Evolutionary conservation across 2,888 invertebrate species (phyloP).

Genomic region (Stramonita haemastoma): DNA sequence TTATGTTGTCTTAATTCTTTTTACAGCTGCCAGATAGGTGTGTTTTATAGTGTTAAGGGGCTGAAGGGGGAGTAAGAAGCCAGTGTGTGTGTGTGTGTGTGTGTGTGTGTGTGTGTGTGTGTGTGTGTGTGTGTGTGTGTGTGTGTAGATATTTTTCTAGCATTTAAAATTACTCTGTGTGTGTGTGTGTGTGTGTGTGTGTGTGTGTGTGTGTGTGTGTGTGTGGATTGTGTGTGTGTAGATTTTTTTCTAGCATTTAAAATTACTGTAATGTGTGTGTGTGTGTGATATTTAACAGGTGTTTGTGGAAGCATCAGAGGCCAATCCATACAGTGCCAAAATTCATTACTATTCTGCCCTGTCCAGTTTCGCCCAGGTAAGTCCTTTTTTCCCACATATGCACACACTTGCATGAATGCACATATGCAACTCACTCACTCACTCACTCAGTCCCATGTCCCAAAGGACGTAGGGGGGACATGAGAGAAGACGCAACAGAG

Average conservation of each 20-base stretch:
- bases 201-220: background rate
- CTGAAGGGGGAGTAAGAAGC: background rate
- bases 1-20: too few relatives aligned
- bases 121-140: background rate
- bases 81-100: background rate
- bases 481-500: too few relatives aligned
- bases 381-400: background rate
- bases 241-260: background rate
- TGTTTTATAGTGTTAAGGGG: too few relatives aligned
- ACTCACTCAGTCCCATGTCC: background rate
- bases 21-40: too few relatives aligned
- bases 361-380: slow-evolving; percentile 28
- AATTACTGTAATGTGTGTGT: background rate
- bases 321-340: slow-evolving; percentile 59
- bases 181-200: background rate
- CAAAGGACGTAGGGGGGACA: too few relatives aligned
- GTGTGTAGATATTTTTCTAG: too few relatives aligned
- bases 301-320: slow-evolving; percentile 60
- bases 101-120: too few relatives aligned
- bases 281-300: slow-evolving; percentile 55
- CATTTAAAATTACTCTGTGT: background rate
- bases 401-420: background rate
- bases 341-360: slow-evolving; percentile 44
- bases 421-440: background rate
- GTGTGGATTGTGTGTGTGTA: background rate